These are phyloP conservation scores for Leptodirus hochenwartii DNA, from an alignment of 2,888 invertebrate species.

Conservation along the genomic window DNA sequence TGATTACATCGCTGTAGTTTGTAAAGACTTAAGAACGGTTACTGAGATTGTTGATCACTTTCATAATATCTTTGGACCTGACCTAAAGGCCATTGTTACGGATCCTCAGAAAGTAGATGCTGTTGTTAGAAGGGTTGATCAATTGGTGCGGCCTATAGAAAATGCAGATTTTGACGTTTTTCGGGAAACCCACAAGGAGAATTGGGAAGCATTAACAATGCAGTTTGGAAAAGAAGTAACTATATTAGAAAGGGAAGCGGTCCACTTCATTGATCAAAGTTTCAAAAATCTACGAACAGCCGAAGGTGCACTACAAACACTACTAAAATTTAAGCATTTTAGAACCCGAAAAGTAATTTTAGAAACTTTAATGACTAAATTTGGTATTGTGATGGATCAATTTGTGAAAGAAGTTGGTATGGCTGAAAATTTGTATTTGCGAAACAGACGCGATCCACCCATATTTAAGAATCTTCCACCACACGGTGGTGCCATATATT, in stretches of 20 bases:
- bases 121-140: conserved; percentile 62
- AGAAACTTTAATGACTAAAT: conserved; percentile 57
- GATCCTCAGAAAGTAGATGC: conserved; percentile 77
- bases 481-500: conserved; percentile 68
- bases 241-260: conserved; percentile 62
- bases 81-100: conserved; percentile 70
- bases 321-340: conserved; percentile 62
- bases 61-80: conserved; percentile 74
- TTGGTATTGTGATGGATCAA: conserved; percentile 67
- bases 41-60: conserved; percentile 72
- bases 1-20: conserved; percentile 69
- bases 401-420: conserved; percentile 65
- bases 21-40: conserved; percentile 59
- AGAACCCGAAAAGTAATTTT: conserved; percentile 58
- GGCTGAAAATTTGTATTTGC: conserved; percentile 53
- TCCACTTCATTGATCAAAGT: conserved; percentile 68
- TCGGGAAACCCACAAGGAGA: conserved; percentile 54
- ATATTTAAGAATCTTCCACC: conserved; percentile 44
- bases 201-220: conserved; percentile 71
- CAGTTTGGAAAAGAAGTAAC: conserved; percentile 59
- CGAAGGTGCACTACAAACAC: conserved; percentile 61
- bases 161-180: conserved; percentile 74
- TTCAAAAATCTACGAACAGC: conserved; percentile 67
- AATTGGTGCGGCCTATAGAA: conserved; percentile 54
- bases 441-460: conserved; percentile 42